Conservation (phyloP, 1,140 invertebrate species). For the Drosophila gunungcola region DNA sequence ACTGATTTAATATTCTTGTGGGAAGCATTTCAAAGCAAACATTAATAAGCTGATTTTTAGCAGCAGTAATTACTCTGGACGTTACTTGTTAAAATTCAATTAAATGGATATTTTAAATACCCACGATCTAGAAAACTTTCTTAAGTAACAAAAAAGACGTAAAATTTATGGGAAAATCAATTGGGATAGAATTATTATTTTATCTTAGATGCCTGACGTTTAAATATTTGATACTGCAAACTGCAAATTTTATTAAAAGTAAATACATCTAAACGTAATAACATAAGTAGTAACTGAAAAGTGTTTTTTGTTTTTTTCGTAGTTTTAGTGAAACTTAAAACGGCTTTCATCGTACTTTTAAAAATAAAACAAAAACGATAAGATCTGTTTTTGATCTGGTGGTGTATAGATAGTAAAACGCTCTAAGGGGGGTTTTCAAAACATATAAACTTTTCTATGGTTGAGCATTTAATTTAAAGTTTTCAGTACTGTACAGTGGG, state of each 20-base stretch:
- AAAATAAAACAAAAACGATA: background rate
- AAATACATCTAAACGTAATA: too few relatives aligned
- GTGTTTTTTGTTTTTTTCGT: too few relatives aligned
- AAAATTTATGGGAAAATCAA: too few relatives aligned
- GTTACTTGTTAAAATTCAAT: constrained; percentile 35
- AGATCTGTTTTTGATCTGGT: background rate
- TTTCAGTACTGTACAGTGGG: constrained; percentile 4
- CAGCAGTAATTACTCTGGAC: constrained; percentile 45
- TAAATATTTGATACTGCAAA: too few relatives aligned
- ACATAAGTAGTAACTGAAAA: too few relatives aligned
- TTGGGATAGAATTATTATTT: too few relatives aligned
- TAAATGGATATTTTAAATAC: background rate
- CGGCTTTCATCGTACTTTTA: too few relatives aligned
- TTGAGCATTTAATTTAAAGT: constrained; percentile 53
- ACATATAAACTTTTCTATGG: constrained; percentile 12
- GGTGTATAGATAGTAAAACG: background rate
- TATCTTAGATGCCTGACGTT: too few relatives aligned
- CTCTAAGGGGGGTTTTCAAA: constrained; percentile 1
- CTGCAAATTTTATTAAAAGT: too few relatives aligned
- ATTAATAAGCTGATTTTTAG: constrained; percentile 44
- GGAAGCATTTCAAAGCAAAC: constrained; percentile 44
- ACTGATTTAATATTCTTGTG: constrained; percentile 45
- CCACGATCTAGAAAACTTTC: too few relatives aligned
- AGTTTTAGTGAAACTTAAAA: too few relatives aligned
- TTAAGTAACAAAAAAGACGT: too few relatives aligned